phyloP scores from a whole-genome alignment of 2,888 invertebrate genomes.

The Cerastis leucographa region DNA sequence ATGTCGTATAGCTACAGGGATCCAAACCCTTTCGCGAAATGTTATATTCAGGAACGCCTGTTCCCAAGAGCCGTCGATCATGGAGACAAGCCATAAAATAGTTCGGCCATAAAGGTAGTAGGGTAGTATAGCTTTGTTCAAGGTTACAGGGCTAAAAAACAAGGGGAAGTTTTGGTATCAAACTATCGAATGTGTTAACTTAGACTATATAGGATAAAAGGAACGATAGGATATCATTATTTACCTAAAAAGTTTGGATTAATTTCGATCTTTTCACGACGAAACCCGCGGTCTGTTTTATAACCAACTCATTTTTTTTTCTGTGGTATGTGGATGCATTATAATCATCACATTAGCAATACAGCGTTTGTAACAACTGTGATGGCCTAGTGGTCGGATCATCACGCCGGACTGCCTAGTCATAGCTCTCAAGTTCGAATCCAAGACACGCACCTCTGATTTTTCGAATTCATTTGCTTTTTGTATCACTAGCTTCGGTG shows the following conservation, averaged over 20 bases:
- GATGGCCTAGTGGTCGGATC: too few species aligned
- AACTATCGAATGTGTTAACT: conserved; percentile 14
- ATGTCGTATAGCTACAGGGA: conserved; percentile 19
- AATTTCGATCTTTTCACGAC: not conserved
- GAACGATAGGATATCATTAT: too few species aligned
- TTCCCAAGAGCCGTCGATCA: conserved; percentile 34
- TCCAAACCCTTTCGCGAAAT: conserved; percentile 21
- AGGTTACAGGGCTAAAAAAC: conserved; percentile 52
- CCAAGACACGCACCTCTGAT: too few species aligned
- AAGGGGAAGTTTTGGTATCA: conserved; percentile 19
- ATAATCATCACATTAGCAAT: not conserved
- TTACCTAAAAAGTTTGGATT: too few species aligned
- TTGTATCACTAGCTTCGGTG: too few species aligned
- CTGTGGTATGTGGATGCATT: not conserved
- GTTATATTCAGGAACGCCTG: conserved; percentile 35
- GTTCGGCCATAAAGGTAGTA: conserved; percentile 63
- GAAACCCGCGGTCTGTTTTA: not conserved
- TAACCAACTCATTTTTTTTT: not conserved
- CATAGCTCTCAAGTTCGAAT: too few species aligned
- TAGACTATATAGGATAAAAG: too few species aligned
- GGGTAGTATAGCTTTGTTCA: conserved; percentile 45
- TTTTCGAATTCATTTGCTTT: too few species aligned
- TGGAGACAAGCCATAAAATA: conserved; percentile 53
- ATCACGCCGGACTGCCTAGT: too few species aligned
- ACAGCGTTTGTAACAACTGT: too few species aligned